Evolutionary conservation across 1,140 invertebrate species (phyloP), one percentile per base, ranked within the genome.

Genomic region (Brevipalpus yothersi): DNA sequence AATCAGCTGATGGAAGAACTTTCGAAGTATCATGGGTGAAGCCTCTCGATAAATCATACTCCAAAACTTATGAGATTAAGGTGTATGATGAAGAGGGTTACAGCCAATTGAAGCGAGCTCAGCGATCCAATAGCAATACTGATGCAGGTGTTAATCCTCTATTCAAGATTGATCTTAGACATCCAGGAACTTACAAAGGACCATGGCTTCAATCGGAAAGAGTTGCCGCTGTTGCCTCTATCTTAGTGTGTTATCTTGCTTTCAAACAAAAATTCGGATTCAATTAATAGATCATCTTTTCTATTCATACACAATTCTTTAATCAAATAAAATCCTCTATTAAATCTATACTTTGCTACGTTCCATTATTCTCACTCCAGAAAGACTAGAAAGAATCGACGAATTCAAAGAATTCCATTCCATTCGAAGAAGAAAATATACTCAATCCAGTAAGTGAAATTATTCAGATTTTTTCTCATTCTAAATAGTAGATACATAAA

Each of bases 141-240:
- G 11, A 21, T 13, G 31, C 31, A 2, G 31, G 31, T 31, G 40
- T 55, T 31, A 49, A 49, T 11, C 56, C 56, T 45, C 47, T 62
- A 21, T 53, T 62, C 19, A 47, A 41, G 10, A 43, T 60, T 42
- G 10, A 42, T 19, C 53, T 59, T 43, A 41, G 13, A 56, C 57
- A 59, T 23, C 51, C 47, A 72, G 84, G 87, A 64, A 81, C 87
- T 61, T 93, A 88, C 72, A 82, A 80, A 64, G 90, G 90, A 15
- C 87, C 87, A 9, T 85, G 83, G 80, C 77, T 95, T 12, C 89
- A 90, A 67, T 88, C 86, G 12, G 90, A 95, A 75, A 79, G 91
- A 40, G 73, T 93, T 49, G 90, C 89, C 42, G 11, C 53, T 15
- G 40, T 55, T 55, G n/a, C 39, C 15, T 31, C 53, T 2, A 55